Percentiles rank a stretch among this genome's conserved stretches.
phyloP scores from a whole-genome alignment of 1,140 invertebrate genomes.

The Centruroides sculpturatus region DNA sequence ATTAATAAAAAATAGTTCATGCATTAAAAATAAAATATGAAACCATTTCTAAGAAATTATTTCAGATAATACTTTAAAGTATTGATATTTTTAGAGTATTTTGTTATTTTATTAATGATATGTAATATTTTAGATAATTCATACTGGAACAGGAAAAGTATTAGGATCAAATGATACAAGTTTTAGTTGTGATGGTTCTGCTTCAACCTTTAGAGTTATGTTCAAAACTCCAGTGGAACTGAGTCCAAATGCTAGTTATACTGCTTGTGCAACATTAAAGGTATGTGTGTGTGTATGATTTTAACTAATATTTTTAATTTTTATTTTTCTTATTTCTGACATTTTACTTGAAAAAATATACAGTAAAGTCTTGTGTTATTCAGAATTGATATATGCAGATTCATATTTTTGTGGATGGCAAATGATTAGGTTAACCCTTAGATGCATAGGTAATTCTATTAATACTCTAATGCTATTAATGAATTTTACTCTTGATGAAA shows the following conservation, averaged over 20 bases:
- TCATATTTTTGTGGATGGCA: no score
- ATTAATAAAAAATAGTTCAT: no score
- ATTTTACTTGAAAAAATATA: no score
- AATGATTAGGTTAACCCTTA: no score
- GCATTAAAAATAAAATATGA: no score
- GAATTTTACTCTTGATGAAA: no score
- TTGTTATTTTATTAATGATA: not conserved
- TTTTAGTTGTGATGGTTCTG: slow-evolving; percentile 66
- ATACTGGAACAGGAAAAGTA: slow-evolving; percentile 56
- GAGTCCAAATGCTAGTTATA: slow-evolving; percentile 60
- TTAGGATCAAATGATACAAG: slow-evolving; percentile 59
- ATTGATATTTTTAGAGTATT: not conserved
- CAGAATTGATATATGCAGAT: no score
- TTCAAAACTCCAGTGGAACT: slow-evolving; percentile 81
- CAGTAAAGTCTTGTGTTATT: no score
- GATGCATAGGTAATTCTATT: no score
- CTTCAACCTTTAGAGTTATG: slow-evolving; percentile 68
- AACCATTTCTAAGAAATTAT: not conserved
- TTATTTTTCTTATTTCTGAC: no score
- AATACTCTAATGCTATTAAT: no score
- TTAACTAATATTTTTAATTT: no score
- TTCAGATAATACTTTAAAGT: not conserved
- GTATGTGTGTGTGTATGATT: slow-evolving; percentile 30
- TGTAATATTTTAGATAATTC: slow-evolving; percentile 41
- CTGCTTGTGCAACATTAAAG: slow-evolving; percentile 64